Conservation (phyloP, 2,113 vertebrate genomes). For the Mormyrus lacerda region DNA sequence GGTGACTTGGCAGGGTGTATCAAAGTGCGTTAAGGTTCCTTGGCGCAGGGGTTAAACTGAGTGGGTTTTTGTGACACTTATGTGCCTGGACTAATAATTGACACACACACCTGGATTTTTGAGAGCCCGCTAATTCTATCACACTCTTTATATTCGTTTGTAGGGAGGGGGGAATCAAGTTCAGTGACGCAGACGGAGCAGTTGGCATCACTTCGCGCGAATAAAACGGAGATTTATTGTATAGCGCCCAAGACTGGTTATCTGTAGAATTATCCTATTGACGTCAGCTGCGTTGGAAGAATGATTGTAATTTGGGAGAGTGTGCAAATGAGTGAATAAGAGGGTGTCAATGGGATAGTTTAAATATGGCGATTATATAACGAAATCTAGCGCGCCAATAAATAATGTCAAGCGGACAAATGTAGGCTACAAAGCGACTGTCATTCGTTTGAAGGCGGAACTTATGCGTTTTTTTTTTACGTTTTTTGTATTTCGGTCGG, state of each 20-base stretch:
- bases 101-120: neutral
- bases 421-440: neutral
- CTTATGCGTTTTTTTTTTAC: neutral
- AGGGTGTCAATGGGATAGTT: neutral
- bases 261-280: constrained; percentile 16
- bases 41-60: neutral
- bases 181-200: constrained; percentile 3
- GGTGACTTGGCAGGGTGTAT: neutral
- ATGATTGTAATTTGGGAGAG: constrained; percentile 1
- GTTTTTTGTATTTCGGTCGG: neutral
- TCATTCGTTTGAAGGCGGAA: neutral
- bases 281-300: constrained; percentile 8
- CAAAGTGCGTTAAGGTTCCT: neutral
- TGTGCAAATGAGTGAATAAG: neutral
- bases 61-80: neutral
- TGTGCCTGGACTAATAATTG: neutral
- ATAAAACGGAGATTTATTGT: neutral
- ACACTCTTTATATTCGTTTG: neutral
- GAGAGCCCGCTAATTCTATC: neutral
- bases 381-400: neutral
- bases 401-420: neutral
- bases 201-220: neutral
- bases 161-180: neutral
- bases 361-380: constrained; percentile 1
- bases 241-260: constrained; percentile 8